These are phyloP conservation scores for Eulemur albifrons DNA, from an alignment of 2,797 vertebrate genomes.

Conservation along the genomic window DNA sequence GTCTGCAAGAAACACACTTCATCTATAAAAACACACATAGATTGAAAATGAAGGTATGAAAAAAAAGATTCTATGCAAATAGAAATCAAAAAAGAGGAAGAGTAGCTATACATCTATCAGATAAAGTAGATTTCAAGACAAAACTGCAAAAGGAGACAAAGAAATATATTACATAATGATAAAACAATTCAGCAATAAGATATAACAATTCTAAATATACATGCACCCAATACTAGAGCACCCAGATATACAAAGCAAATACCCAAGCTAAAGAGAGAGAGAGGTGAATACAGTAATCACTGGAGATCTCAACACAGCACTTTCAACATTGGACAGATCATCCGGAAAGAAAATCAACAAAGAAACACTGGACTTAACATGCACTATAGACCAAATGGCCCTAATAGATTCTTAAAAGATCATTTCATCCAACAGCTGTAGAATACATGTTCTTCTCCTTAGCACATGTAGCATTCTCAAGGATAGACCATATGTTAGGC, in stretches of 20 bases:
- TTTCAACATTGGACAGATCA: background rate
- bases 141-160: background rate
- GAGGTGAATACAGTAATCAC: background rate
- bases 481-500: too few species aligned
- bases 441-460: too few species aligned
- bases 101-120: background rate
- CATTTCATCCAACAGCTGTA: too few species aligned
- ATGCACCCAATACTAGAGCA: background rate
- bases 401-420: background rate
- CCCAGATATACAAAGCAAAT: background rate
- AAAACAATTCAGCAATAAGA: background rate
- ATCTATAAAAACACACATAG: background rate
- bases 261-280: background rate
- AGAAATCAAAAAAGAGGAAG: background rate
- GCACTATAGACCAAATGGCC: background rate
- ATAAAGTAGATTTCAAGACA: background rate
- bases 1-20: background rate
- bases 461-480: too few species aligned
- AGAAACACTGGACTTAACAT: background rate
- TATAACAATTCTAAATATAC: background rate
- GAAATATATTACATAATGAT: background rate
- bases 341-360: background rate
- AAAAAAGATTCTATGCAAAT: background rate
- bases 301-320: background rate
- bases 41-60: background rate